These are phyloP conservation scores for Leptogaster cylindrica DNA, from an alignment of 2,888 invertebrate species.

Conservation along the genomic window DNA sequence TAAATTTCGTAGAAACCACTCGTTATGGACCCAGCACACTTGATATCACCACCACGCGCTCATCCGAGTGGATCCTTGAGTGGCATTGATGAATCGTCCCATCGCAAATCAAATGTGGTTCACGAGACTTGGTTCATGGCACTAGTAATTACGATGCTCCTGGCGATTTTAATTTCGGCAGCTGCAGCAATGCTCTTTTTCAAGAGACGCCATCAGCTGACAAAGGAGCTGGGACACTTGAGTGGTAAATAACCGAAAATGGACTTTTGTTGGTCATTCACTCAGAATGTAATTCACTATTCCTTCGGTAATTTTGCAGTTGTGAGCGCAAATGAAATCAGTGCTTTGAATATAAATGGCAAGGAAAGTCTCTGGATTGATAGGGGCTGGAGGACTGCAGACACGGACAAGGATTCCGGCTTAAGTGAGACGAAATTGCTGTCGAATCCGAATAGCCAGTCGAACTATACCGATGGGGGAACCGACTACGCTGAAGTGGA, in stretches of 20 bases:
- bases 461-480: conserved; percentile 62
- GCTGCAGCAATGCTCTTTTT: conserved; percentile 60
- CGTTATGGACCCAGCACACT: conserved; percentile 61
- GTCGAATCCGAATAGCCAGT: conserved; percentile 63
- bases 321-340: conserved; percentile 63
- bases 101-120: conserved; percentile 59
- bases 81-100: conserved; percentile 59
- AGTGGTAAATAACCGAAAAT: conserved; percentile 62
- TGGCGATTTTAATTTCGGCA: conserved; percentile 57
- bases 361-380: conserved; percentile 76
- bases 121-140: conserved; percentile 62
- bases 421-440: conserved; percentile 67
- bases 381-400: conserved; percentile 71
- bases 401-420: conserved; percentile 69
- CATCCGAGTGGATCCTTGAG: conserved; percentile 62
- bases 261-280: neutral
- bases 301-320: conserved; percentile 54
- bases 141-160: conserved; percentile 57
- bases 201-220: conserved; percentile 60
- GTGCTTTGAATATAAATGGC: conserved; percentile 63
- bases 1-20: conserved; percentile 56
- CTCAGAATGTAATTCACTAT: neutral
- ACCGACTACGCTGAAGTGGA: conserved; percentile 75
- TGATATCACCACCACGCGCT: conserved; percentile 61
- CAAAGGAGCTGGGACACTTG: conserved; percentile 69